phyloP scores from a whole-genome alignment of 1,140 invertebrate species.

The Anadara kagoshimensis region DNA sequence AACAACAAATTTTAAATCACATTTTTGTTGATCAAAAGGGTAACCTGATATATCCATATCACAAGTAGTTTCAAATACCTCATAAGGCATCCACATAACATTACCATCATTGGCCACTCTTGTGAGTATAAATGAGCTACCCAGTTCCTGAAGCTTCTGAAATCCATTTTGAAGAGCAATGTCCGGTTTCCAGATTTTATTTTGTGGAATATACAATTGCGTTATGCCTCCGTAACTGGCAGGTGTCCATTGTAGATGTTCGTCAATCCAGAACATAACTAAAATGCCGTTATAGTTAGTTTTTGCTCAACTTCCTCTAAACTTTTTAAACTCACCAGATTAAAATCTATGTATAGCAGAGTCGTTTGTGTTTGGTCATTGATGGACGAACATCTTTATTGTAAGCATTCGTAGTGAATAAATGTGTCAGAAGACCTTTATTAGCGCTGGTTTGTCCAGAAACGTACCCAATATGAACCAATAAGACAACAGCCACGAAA shows the following conservation, averaged over 20 bases:
- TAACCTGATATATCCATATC: constrained; percentile 90
- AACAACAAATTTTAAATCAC: constrained; percentile 73
- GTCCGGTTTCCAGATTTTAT: constrained; percentile 44
- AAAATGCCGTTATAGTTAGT: constrained; percentile 23
- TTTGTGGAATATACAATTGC: constrained; percentile 30
- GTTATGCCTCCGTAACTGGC: neutral
- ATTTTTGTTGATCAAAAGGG: constrained; percentile 84
- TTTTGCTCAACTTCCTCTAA: constrained; percentile 18
- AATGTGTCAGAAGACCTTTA: constrained; percentile 1
- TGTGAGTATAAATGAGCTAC: constrained; percentile 8
- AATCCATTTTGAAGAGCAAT: constrained; percentile 36
- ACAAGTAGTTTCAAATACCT: constrained; percentile 98
- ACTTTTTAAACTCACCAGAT: constrained; percentile 14
- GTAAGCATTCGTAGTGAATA: constrained; percentile 22
- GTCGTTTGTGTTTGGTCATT: neutral
- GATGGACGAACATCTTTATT: constrained; percentile 17
- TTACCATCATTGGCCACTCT: constrained; percentile 86
- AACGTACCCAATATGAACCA: too few species aligned
- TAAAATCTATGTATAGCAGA: constrained; percentile 4
- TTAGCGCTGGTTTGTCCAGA: too few species aligned
- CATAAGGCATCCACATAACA: constrained; percentile 96
- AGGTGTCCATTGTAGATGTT: constrained; percentile 27
- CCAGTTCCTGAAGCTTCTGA: constrained; percentile 31
- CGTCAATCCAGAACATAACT: constrained; percentile 21
- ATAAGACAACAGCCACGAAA: too few species aligned